A percentile compares a stretch with the other conserved stretches of the same genome.
phyloP scores from a whole-genome alignment of 2,113 vertebrate species.

The Craseonycteris thonglongyai region DNA sequence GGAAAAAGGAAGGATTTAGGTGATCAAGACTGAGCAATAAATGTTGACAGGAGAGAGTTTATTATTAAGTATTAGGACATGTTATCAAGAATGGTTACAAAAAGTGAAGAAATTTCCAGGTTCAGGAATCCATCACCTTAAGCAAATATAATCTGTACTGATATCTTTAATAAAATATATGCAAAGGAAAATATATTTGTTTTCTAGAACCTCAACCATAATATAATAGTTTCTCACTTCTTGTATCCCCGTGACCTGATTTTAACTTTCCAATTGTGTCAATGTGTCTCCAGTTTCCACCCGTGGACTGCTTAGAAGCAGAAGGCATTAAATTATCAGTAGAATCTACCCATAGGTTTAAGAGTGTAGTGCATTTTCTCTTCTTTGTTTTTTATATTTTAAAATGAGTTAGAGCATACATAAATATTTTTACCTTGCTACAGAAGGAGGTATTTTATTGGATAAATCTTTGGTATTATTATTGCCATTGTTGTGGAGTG shows the following conservation, averaged over 20 bases:
- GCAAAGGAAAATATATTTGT: neutral
- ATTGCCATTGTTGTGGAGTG: neutral
- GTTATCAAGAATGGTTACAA: constrained; percentile 26
- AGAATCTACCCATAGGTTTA: neutral
- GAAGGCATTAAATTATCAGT: neutral
- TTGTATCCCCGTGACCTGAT: neutral
- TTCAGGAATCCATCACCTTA: neutral
- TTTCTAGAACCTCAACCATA: neutral
- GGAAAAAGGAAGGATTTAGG: neutral
- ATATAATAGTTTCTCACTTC: neutral
- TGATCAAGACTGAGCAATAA: neutral
- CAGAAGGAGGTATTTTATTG: neutral
- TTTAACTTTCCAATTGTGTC: neutral
- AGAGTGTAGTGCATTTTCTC: neutral
- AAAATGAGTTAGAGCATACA: neutral
- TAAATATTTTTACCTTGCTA: neutral
- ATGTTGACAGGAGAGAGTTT: neutral
- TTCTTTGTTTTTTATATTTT: neutral
- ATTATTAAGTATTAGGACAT: neutral
- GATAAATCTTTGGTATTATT: neutral
- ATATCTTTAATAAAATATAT: constrained; percentile 25
- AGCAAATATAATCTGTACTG: neutral
- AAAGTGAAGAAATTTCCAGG: constrained; percentile 7
- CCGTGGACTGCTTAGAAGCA: neutral
- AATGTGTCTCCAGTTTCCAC: neutral